Evolutionary conservation across 2,113 vertebrate genomes (phyloP).

Genomic region (Felis chaus): DNA sequence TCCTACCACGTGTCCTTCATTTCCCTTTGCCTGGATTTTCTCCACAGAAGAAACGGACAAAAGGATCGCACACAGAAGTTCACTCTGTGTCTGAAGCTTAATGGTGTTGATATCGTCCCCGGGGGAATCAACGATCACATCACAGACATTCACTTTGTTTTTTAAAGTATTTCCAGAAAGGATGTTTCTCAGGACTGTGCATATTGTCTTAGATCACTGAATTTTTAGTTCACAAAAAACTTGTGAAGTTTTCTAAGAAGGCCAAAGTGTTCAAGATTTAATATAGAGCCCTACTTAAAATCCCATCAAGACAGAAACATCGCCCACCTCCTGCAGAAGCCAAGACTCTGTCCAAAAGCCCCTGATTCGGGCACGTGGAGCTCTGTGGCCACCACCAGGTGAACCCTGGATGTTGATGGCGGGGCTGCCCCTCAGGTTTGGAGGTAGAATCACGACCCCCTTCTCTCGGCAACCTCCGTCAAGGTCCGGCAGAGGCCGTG

Average conservation of each 20-base stretch:
- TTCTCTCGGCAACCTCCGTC: background rate
- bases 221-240: background rate
- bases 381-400: background rate
- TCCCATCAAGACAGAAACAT: background rate
- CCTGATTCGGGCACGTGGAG: accelerated
- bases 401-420: background rate
- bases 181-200: background rate
- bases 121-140: background rate
- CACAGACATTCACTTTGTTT: background rate
- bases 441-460: background rate
- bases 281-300: background rate
- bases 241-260: background rate
- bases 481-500: background rate
- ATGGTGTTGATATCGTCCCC: background rate
- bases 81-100: background rate
- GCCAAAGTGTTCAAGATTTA: background rate
- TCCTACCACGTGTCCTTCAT: background rate
- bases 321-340: background rate
- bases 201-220: background rate
- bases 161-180: background rate
- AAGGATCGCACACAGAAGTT: background rate
- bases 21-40: background rate
- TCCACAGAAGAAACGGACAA: background rate
- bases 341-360: background rate
- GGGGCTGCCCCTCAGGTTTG: background rate